Percentiles rank a stretch among this genome's conserved stretches.
These are phyloP conservation scores for Goniozus legneri DNA, from an alignment of 1,140 invertebrate genomes.

Conservation along the genomic window DNA sequence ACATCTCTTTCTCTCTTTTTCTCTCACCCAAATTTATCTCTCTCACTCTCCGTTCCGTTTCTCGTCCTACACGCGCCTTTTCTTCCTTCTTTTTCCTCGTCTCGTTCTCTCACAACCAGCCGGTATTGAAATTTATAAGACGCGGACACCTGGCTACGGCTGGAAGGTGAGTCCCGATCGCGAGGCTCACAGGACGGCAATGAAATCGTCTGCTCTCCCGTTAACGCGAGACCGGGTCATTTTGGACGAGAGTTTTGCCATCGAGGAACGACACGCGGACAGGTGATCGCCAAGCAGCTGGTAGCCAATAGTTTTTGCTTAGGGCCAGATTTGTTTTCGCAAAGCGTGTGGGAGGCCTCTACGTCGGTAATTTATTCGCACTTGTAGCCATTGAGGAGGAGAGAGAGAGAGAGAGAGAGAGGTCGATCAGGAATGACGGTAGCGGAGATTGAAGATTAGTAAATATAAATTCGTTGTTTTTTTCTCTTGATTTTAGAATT, in stretches of 20 bases:
- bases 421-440: too few species aligned
- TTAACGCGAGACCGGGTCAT: too few species aligned
- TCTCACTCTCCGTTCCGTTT: conserved; percentile 13
- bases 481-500: too few species aligned
- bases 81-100: neutral
- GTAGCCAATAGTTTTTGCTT: conserved; percentile 42
- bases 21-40: conserved; percentile 1
- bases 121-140: conserved; percentile 41
- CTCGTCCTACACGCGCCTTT: neutral
- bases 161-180: conserved; percentile 15
- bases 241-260: conserved; percentile 10
- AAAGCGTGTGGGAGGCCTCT: too few species aligned
- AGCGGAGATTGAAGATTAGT: too few species aligned
- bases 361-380: too few species aligned
- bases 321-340: conserved; percentile 40
- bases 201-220: conserved; percentile 15
- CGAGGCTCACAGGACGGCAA: conserved; percentile 6
- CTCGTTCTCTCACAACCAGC: conserved; percentile 16
- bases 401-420: too few species aligned
- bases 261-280: conserved; percentile 1
- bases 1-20: conserved; percentile 22
- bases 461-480: too few species aligned
- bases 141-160: conserved; percentile 37
- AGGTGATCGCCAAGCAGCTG: conserved; percentile 29
- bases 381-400: too few species aligned